Base-by-base conservation (phyloP, 2,888 invertebrate species). In the Papilio demoleus region DNA sequence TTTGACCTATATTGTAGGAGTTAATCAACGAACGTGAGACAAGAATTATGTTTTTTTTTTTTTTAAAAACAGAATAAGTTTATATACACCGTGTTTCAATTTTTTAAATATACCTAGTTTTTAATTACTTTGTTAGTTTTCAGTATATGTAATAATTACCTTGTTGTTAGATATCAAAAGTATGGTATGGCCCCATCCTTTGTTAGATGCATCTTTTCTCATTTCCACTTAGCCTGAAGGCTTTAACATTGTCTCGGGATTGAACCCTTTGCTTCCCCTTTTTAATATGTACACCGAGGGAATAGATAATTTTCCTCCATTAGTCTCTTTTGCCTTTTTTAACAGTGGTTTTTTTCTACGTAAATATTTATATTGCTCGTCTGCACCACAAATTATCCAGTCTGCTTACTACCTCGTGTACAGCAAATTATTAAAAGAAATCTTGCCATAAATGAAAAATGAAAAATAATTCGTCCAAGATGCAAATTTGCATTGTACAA, bases 251-350 rank as follows among this genome's bases (percentile, higher is more conserved):
- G 53, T 31, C 53, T 56, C 9, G 53, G 53, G 53, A 56, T 56
- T 56, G 53, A 56, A 56, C 53, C 53, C 53, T 56, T 56, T 56
- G 53, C 31, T 56, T 56, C 31, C 53, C 53, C 53, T 31, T 31
- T 56, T 56, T 56, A 56, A 56, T 56, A 56, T 56, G 53, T 56
- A 56, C 53, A 31, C 53, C 53, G 4, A 56, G 31, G 53, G 31
- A 56, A 56, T 31, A 56, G 31, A 56, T 56, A 56, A 56, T 56
- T 56, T 56, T 56, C 53, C 31, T 56, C n/a, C 53, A 56, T 56
- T 47, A 47, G 22, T 22, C 22, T 47, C 47, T 47, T 12, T 47
- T 19, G 47, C 22, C 47, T 47, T 47, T 42, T 47, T 47, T 22
- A 47, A 47, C 22, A n/a, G 47, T 47, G 4, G 22, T 19, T 22